These are phyloP conservation scores for Trichopoda pennipes DNA, from an alignment of 2,888 invertebrate genomes.

Conservation along the genomic window DNA sequence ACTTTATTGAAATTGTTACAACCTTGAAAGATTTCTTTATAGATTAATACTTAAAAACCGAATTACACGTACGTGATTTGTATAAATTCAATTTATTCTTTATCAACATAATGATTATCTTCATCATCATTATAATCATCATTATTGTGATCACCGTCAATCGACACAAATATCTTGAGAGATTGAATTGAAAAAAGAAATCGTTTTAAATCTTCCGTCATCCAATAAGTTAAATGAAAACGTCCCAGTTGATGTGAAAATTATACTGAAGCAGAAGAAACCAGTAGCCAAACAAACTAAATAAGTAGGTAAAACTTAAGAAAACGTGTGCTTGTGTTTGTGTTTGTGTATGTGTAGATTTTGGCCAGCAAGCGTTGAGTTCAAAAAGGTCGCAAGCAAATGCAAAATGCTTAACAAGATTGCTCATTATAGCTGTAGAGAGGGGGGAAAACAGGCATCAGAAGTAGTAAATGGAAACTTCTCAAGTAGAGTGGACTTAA, in stretches of 20 bases:
- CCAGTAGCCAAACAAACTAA: slow-evolving; percentile 54
- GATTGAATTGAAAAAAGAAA: slow-evolving; percentile 41
- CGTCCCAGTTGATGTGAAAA: slow-evolving; percentile 55
- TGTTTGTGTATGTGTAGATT: slow-evolving; percentile 54
- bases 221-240: slow-evolving; percentile 48
- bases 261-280: slow-evolving; percentile 43
- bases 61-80: slow-evolving; percentile 80
- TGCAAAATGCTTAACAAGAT: slow-evolving; percentile 63
- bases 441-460: background rate
- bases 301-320: slow-evolving; percentile 49
- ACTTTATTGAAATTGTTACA: slow-evolving; percentile 30
- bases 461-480: slow-evolving; percentile 33
- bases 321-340: slow-evolving; percentile 20
- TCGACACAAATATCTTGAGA: slow-evolving; percentile 38
- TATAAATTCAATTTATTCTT: slow-evolving; percentile 78
- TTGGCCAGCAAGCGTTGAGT: slow-evolving; percentile 52
- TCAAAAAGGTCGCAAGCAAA: slow-evolving; percentile 65
- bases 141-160: background rate
- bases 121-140: background rate
- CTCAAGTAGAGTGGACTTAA: slow-evolving; percentile 31
- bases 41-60: slow-evolving; percentile 71
- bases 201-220: slow-evolving; percentile 49
- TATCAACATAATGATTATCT: slow-evolving; percentile 9
- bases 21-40: slow-evolving; percentile 55
- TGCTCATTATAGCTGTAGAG: slow-evolving; percentile 46